Evolutionary conservation across 2,888 invertebrate species (phyloP).

Genomic region (Pherbina coryleti): DNA sequence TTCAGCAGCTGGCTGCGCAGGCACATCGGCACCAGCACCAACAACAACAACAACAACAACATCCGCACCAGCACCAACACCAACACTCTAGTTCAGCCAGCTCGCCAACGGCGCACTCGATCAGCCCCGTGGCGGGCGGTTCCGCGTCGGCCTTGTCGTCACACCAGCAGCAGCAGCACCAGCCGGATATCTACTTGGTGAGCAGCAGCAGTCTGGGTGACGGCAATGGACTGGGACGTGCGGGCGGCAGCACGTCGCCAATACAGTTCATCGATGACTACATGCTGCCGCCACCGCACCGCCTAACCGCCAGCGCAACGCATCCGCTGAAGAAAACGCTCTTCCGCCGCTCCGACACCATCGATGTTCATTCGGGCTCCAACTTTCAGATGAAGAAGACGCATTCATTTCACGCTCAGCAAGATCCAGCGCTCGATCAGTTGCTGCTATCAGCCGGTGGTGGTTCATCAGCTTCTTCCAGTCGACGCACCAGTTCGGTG

Average conservation of each 20-base stretch:
- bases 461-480: slow-evolving; percentile 59
- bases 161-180: slow-evolving; percentile 50
- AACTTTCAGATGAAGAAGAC: slow-evolving; percentile 70
- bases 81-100: slow-evolving; percentile 61
- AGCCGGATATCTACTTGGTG: slow-evolving; percentile 68
- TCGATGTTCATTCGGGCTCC: slow-evolving; percentile 69
- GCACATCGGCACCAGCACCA: slow-evolving; percentile 49
- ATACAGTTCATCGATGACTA: slow-evolving; percentile 58
- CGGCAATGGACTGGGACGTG: slow-evolving; percentile 56
- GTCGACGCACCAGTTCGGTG: slow-evolving; percentile 68
- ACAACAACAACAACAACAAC: slow-evolving; percentile 51
- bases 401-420: slow-evolving; percentile 69
- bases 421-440: slow-evolving; percentile 66
- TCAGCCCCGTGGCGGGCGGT: slow-evolving; percentile 61
- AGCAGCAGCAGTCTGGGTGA: slow-evolving; percentile 68
- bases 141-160: slow-evolving; percentile 25
- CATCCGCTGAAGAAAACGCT: slow-evolving; percentile 66
- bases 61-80: slow-evolving; percentile 48
- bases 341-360: slow-evolving; percentile 69
- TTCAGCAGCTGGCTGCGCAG: slow-evolving; percentile 51
- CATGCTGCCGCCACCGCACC: slow-evolving; percentile 50
- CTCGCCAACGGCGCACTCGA: slow-evolving; percentile 63
- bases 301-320: slow-evolving; percentile 52
- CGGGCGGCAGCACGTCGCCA: slow-evolving; percentile 54
- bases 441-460: slow-evolving; percentile 57